These are phyloP conservation scores for Aphelinus atriplicis DNA, from an alignment of 1,140 invertebrate species.

Conservation along the genomic window DNA sequence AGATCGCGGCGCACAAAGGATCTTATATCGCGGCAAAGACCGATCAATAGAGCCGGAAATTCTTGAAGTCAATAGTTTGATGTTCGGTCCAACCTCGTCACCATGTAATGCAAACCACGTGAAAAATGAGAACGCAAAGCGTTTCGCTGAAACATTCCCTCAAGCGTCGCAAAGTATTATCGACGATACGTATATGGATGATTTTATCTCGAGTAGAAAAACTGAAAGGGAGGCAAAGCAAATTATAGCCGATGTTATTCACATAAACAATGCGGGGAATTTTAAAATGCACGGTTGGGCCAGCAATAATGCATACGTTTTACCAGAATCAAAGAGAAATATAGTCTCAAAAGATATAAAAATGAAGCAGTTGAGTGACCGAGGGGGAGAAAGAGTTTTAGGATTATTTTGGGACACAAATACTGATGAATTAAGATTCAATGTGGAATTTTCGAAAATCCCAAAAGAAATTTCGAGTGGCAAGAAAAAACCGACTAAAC, in stretches of 20 bases:
- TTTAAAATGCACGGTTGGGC: slow-evolving; percentile 41
- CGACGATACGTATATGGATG: slow-evolving; percentile 31
- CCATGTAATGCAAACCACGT: slow-evolving; percentile 46
- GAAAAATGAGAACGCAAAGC: slow-evolving; percentile 24
- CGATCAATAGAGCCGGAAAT: slow-evolving; percentile 28
- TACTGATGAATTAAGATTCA: slow-evolving; percentile 7
- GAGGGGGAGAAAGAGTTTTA: slow-evolving; percentile 4
- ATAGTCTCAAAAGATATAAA: too few species aligned
- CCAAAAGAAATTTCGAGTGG: slow-evolving; percentile 2
- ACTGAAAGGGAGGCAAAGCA: slow-evolving; percentile 9
- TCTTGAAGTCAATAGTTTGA: slow-evolving; percentile 50
- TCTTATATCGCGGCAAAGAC: slow-evolving; percentile 47
- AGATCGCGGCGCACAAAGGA: slow-evolving; percentile 45
- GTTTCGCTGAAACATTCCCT: neutral
- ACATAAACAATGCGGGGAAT: slow-evolving; percentile 16
- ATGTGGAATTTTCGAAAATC: neutral
- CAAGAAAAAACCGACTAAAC: slow-evolving; percentile 31
- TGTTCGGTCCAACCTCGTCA: slow-evolving; percentile 53
- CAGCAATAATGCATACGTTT: neutral
- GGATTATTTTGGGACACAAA: slow-evolving; percentile 26
- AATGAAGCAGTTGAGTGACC: neutral
- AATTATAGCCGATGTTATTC: slow-evolving; percentile 20
- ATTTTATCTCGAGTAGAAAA: slow-evolving; percentile 34
- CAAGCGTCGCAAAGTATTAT: neutral
- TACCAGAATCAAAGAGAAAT: neutral